phyloP scores from a whole-genome alignment of 2,113 vertebrate species.

The Mormyrus iriodes region DNA sequence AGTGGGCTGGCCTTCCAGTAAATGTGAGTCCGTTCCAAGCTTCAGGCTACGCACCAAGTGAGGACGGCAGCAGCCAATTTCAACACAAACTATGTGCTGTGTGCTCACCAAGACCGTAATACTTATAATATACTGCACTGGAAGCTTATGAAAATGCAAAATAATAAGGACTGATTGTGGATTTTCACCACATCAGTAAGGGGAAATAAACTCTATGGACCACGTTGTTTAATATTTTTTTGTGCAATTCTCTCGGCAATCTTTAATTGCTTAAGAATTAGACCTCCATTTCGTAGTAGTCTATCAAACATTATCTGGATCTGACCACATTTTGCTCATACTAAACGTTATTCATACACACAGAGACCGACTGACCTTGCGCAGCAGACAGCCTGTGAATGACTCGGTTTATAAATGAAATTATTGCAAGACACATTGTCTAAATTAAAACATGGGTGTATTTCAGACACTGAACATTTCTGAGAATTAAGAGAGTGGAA shows the following conservation, averaged over 20 bases:
- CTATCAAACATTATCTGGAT: neutral
- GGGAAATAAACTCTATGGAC: neutral
- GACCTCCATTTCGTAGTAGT: neutral
- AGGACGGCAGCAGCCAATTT: neutral
- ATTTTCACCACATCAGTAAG: neutral
- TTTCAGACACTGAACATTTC: neutral
- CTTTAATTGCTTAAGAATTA: neutral
- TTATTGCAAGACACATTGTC: neutral
- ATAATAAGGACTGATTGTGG: neutral
- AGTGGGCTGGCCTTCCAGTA: neutral
- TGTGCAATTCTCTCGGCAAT: neutral
- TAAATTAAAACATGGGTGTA: neutral
- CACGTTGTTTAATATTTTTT: neutral
- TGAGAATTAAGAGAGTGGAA: neutral
- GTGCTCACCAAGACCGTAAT: neutral
- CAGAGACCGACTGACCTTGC: neutral
- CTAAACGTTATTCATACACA: neutral
- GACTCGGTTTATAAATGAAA: neutral
- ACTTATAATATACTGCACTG: neutral
- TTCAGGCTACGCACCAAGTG: neutral
- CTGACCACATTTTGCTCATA: neutral
- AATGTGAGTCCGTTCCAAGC: neutral
- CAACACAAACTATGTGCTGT: neutral
- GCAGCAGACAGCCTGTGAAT: neutral
- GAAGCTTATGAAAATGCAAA: neutral